Base-by-base conservation (phyloP, 2,113 vertebrate genomes). In the Pelobates fuscus region DNA sequence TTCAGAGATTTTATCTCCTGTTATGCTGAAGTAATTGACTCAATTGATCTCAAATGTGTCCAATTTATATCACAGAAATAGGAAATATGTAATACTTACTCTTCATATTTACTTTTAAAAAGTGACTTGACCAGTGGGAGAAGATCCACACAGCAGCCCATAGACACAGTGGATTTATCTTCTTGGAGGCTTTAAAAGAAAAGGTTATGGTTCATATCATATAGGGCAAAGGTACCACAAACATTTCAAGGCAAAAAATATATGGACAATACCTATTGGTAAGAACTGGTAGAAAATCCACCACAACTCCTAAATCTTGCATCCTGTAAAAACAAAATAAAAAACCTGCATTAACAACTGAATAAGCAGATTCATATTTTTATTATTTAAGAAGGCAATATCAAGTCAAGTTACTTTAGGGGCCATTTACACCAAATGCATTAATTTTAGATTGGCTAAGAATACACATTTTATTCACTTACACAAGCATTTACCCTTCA, bases 71-170 rank as follows among this genome's bases (percentile, higher is more conserved):
- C n/a, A n/a, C n/a, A n/a, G n/a, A n/a, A n/a, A n/a, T n/a, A n/a
- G n/a, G 10, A 25, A 23, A 32, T n/a, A 62, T n/a, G 24, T 23
- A 46, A 49, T n/a, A 94, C 95, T 94, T 86, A 98, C 96, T 95
- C 94, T 93, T 98, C 95, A 43, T 94, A 97, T 76, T 87, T 93
- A 86, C 88, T 93, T 82, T 85, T 89, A 84, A 97, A 93, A 52
- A 96, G 82, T 44, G 87, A 93, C 77, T 89, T 93, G 70, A 97
- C 93, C 79, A 96, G 86, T 78, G 95, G 94, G 71, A 97, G 88
- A 65, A 96, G 91, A 85, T 98, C 95, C 75, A 98, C 95, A 84
- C 95, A 98, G 84, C 93, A 94, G 85, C 95, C 95, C 79, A 95
- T 88, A 63, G 92, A 91, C 79, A 98, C 83, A 72, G 81, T 89